Conservation (phyloP, 2,888 invertebrate genomes). For the Cephus pulcher region DNA sequence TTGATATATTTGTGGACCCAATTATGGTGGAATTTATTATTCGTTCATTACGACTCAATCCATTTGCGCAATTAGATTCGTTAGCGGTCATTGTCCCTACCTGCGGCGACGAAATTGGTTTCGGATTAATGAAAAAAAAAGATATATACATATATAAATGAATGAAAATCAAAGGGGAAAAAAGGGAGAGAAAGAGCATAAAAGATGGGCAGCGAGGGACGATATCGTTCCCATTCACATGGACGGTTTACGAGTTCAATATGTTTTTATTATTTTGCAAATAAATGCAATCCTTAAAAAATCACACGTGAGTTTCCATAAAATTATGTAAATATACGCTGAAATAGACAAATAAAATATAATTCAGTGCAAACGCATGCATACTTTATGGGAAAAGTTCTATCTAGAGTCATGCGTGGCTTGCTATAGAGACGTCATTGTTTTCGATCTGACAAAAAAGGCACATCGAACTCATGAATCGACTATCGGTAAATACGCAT, state of each 20-base stretch:
- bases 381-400: too few relatives aligned
- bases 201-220: background rate
- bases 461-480: too few relatives aligned
- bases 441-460: too few relatives aligned
- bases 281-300: too few relatives aligned
- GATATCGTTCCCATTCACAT: background rate
- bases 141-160: background rate
- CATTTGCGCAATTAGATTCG: conserved; percentile 18
- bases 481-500: background rate
- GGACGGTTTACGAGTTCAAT: too few relatives aligned
- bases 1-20: conserved; percentile 25
- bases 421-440: too few relatives aligned
- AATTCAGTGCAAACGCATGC: too few relatives aligned
- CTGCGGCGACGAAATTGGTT: background rate
- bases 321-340: too few relatives aligned
- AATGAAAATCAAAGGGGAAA: background rate
- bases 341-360: too few relatives aligned
- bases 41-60: conserved; percentile 27
- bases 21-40: conserved; percentile 22
- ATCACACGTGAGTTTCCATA: too few relatives aligned
- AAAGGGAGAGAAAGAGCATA: background rate
- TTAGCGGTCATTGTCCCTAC: background rate
- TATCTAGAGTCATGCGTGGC: too few relatives aligned
- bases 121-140: background rate
- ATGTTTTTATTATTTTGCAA: too few relatives aligned